Evolutionary conservation across 2,888 invertebrate species (phyloP).

Genomic region (Pandemis heparana): DNA sequence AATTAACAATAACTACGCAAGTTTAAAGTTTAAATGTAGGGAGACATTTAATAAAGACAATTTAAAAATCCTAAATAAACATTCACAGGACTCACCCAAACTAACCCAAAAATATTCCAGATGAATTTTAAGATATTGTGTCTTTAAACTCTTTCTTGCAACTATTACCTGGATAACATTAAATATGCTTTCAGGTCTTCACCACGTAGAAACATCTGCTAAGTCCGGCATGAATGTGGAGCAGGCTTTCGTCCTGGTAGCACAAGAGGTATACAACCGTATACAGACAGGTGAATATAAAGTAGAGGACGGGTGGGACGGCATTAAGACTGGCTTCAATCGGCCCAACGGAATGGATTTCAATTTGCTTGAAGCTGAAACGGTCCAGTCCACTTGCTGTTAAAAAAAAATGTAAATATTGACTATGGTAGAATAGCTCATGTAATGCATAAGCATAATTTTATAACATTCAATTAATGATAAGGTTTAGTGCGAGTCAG

Average conservation of each 20-base stretch:
- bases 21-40: too few relatives aligned
- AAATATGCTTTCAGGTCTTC: conserved; percentile 82
- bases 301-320: conserved; percentile 98
- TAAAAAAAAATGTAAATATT: conserved; percentile 69
- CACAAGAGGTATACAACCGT: conserved; percentile 95
- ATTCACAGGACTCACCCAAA: too few relatives aligned
- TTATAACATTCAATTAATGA: conserved; percentile 52
- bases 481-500: conserved; percentile 39
- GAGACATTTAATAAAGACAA: too few relatives aligned
- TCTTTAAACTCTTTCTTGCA: background rate
- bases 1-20: too few relatives aligned
- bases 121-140: too few relatives aligned
- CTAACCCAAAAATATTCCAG: too few relatives aligned
- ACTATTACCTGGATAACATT: too few relatives aligned
- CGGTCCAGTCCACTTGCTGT: conserved; percentile 96
- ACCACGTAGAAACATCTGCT: conserved; percentile 98
- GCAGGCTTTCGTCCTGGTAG: conserved; percentile 95
- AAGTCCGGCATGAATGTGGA: conserved; percentile 97
- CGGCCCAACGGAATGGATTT: conserved; percentile 93
- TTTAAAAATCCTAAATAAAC: too few relatives aligned
- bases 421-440: conserved; percentile 46
- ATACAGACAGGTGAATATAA: conserved; percentile 97
- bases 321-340: conserved; percentile 96
- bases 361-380: conserved; percentile 95
- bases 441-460: conserved; percentile 65